phyloP scores from a whole-genome alignment of 1,140 invertebrate species.

The Drosophila repleta region DNA sequence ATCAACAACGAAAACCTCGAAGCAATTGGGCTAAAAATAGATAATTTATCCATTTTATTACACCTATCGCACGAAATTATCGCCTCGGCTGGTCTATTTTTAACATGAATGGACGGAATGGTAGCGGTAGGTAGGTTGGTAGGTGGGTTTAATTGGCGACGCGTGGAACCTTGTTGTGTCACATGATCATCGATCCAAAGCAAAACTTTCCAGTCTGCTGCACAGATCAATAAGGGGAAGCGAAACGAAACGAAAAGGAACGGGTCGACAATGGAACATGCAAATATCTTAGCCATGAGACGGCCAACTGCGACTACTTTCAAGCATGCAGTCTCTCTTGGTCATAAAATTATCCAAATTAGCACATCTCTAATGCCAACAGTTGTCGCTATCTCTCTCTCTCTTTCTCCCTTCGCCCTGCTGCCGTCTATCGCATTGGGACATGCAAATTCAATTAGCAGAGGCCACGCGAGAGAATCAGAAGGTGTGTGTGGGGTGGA shows the following conservation, averaged over 20 bases:
- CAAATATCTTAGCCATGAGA: slow-evolving; percentile 20
- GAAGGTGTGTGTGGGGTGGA: not conserved
- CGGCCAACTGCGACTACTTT: not conserved
- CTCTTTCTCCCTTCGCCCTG: not conserved
- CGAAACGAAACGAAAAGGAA: slow-evolving; percentile 55
- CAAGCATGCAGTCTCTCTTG: not conserved
- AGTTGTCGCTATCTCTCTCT: slow-evolving; percentile 7
- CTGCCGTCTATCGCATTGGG: not conserved
- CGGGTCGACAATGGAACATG: slow-evolving; percentile 7
- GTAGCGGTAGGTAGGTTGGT: not conserved
- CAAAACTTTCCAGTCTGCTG: slow-evolving; percentile 74
- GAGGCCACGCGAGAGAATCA: not conserved
- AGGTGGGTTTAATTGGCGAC: slow-evolving; percentile 46
- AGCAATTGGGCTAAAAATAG: slow-evolving; percentile 34
- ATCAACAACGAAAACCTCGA: slow-evolving; percentile 1
- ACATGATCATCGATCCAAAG: slow-evolving; percentile 45
- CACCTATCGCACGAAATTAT: slow-evolving; percentile 47
- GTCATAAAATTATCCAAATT: slow-evolving; percentile 62
- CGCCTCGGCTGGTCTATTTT: slow-evolving; percentile 59
- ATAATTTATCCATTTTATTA: slow-evolving; percentile 25
- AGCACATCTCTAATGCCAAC: slow-evolving; percentile 63
- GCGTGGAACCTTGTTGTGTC: slow-evolving; percentile 50
- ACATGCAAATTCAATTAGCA: slow-evolving; percentile 71
- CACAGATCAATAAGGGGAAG: slow-evolving; percentile 57
- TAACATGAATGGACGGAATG: slow-evolving; percentile 13